A percentile compares a stretch with the other conserved stretches of the same genome.
These are phyloP conservation scores for Schrankia costaestrigalis DNA, from an alignment of 2,888 invertebrate genomes.

Conservation along the genomic window DNA sequence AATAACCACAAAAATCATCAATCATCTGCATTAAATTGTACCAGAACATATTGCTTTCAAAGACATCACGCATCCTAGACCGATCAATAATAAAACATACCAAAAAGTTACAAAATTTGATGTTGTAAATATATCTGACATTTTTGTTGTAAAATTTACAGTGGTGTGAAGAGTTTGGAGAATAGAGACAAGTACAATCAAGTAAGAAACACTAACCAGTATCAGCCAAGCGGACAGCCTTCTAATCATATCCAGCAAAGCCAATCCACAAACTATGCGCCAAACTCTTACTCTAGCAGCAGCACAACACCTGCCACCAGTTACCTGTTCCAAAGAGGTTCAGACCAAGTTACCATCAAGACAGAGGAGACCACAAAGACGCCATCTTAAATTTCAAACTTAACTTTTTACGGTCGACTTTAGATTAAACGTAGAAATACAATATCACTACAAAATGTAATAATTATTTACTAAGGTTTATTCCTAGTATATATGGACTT, in stretches of 20 bases:
- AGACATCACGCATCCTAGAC: too few relatives aligned
- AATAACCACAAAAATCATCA: too few relatives aligned
- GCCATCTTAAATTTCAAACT: constrained; percentile 35
- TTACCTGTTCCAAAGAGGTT: constrained; percentile 78
- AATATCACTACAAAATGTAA: too few relatives aligned
- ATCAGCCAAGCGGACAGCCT: constrained; percentile 28
- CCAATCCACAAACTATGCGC: constrained; percentile 27
- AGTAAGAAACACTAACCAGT: constrained; percentile 31
- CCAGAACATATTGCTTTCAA: too few relatives aligned
- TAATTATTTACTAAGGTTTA: too few relatives aligned
- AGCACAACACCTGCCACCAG: constrained; percentile 74
- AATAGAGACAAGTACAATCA: constrained; percentile 36
- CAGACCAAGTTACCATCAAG: constrained; percentile 63
- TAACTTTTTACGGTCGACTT: constrained; percentile 16
- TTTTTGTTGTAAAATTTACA: constrained; percentile 26
- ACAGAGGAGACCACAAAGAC: constrained; percentile 60
- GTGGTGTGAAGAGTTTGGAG: constrained; percentile 52
- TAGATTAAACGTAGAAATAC: background rate
- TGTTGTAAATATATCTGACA: too few relatives aligned
- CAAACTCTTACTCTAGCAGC: constrained; percentile 41
- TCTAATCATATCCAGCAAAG: constrained; percentile 23
- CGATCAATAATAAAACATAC: too few relatives aligned
- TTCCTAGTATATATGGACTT: too few relatives aligned
- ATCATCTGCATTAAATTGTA: too few relatives aligned
- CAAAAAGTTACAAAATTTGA: too few relatives aligned